A percentile compares a stretch with the other conserved stretches of the same genome.
These are phyloP conservation scores for Catharus fuscescens DNA, from an alignment of 2,113 vertebrate genomes.

Conservation along the genomic window DNA sequence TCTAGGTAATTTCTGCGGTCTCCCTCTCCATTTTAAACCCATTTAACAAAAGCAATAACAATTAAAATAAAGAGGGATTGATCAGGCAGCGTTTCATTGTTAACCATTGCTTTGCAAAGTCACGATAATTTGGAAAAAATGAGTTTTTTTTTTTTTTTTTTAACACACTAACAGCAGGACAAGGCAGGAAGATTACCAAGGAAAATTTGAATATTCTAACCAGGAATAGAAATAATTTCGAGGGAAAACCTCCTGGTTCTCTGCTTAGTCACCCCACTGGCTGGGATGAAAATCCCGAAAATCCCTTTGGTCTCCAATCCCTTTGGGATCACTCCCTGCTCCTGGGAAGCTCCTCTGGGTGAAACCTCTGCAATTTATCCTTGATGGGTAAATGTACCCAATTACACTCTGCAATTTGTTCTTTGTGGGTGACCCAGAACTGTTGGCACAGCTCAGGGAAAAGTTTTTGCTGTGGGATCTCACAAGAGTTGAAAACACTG, in stretches of 20 bases:
- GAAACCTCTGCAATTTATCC: background rate
- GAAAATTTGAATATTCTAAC: background rate
- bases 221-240: background rate
- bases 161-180: fast-evolving
- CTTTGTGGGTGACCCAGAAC: background rate
- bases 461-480: background rate
- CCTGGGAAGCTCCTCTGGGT: background rate
- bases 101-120: fast-evolving
- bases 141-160: background rate
- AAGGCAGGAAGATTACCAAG: fast-evolving
- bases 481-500: background rate
- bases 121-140: fast-evolving
- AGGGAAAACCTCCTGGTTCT: background rate
- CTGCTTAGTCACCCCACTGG: background rate
- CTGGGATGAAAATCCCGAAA: background rate
- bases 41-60: background rate
- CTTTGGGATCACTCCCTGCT: background rate
- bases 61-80: background rate
- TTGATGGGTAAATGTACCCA: background rate
- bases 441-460: background rate
- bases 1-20: background rate
- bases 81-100: background rate
- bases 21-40: background rate
- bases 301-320: background rate
- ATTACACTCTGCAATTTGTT: too few relatives aligned